Base-by-base conservation (phyloP, 2,888 invertebrate genomes). In the Icerya purchasi region DNA sequence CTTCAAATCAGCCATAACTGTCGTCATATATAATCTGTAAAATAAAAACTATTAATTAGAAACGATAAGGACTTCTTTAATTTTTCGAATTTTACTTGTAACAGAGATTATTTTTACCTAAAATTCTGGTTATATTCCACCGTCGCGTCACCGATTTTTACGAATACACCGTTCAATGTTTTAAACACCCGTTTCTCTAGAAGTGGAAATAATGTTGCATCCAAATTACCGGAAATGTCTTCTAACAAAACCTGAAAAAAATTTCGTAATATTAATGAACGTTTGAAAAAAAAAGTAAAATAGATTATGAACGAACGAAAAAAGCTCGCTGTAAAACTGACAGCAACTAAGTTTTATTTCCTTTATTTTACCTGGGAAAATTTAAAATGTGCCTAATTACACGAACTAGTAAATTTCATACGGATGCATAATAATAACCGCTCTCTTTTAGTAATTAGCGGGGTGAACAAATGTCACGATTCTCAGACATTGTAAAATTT, bases 1-100 rank as follows among this genome's bases (percentile, higher is more conserved):
- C 72, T 93, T 93, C 0, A 94, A 94, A 74, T 93, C 94, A 22
- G 89, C 77, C 54, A 92, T 73, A 70, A 92, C 93, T 1, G 94
- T 93, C 20, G 92, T 92, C 65, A 96, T 88, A 70, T 91, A 94
- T 63, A 96, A 78, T 66, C 90, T 86, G 66, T 21, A 67, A 69
- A 61, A 61, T 56, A 62, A 56, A 22, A 50, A 62, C 49, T 3
- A 20, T 54, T 54, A 10, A 22, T 36, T 36, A 36, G 36, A 36
- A 36, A 36, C 36, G 36, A 14, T 36, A 36, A 36, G 14, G 36
- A 36, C 14, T 36, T 36, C 36, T 14, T 36, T 8, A 36, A 36
- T 36, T 36, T 5, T 8, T 8, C 36, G 14, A 36, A 14, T 36
- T 36, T 36, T 8, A 21, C 8, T 21, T 10, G 22, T 3, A 50